phyloP scores from a whole-genome alignment of 2,888 invertebrate species.

The Eretmocerus hayati region DNA sequence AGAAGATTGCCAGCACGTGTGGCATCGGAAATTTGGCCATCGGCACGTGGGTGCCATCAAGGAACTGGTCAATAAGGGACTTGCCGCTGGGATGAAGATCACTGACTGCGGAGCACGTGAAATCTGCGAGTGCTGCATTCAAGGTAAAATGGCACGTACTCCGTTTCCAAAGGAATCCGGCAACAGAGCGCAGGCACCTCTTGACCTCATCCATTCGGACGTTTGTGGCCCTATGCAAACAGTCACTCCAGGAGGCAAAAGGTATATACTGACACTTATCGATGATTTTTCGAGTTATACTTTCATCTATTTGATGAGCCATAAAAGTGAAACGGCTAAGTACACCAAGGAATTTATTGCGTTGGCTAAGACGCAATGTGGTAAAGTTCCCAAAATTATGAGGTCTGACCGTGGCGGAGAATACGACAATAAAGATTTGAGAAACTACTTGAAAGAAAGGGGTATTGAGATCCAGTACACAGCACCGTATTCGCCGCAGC shows the following conservation, averaged over 20 bases:
- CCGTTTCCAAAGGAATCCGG: neutral
- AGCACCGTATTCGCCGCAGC: slow-evolving; percentile 19
- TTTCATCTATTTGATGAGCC: neutral
- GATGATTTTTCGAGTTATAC: slow-evolving; percentile 3
- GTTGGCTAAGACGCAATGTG: slow-evolving; percentile 8
- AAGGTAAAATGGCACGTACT: neutral
- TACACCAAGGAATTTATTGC: neutral
- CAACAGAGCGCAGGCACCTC: neutral
- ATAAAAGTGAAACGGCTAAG: neutral
- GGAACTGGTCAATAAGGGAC: neutral
- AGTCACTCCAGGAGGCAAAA: neutral
- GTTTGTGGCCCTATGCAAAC: neutral
- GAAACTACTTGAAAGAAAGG: slow-evolving; percentile 3
- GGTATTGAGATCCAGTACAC: slow-evolving; percentile 21
- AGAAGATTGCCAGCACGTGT: neutral
- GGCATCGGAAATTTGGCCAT: neutral
- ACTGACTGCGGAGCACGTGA: neutral
- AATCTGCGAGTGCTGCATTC: slow-evolving; percentile 1
- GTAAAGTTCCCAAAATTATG: slow-evolving; percentile 10
- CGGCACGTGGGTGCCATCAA: neutral
- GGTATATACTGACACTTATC: slow-evolving; percentile 1
- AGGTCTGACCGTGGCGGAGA: slow-evolving; percentile 22
- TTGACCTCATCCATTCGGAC: neutral
- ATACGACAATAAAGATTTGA: slow-evolving; percentile 11
- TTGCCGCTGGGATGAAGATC: neutral